phyloP scores from a whole-genome alignment of 92 coral and sea anemone species.

The Palythoa heliodiscus region DNA sequence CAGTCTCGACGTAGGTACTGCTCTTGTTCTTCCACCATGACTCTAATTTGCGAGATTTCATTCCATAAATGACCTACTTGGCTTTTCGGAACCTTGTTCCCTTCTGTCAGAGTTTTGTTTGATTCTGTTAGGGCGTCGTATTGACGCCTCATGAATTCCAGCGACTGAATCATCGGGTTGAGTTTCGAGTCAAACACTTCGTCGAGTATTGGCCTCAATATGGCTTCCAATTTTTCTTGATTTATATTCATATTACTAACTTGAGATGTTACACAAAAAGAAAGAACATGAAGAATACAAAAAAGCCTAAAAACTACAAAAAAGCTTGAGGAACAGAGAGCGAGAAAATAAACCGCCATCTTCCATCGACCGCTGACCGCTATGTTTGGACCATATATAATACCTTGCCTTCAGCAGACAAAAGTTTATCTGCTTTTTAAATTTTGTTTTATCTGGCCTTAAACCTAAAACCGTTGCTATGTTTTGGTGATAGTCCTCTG shows the following conservation, averaged over 20 bases:
- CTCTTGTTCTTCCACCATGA: slow-evolving; percentile 20
- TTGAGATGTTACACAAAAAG: background rate
- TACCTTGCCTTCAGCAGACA: too few relatives aligned
- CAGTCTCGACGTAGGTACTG: slow-evolving; percentile 23
- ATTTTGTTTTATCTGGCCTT: too few relatives aligned
- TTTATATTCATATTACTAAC: background rate
- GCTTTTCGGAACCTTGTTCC: slow-evolving; percentile 12
- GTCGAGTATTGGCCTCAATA: slow-evolving; percentile 8
- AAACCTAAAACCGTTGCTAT: too few relatives aligned
- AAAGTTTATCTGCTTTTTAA: too few relatives aligned
- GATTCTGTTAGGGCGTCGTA: slow-evolving; percentile 14
- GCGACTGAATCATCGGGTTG: slow-evolving; percentile 13
- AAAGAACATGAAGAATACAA: background rate
- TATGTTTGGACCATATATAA: too few relatives aligned
- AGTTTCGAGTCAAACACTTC: slow-evolving; percentile 20
- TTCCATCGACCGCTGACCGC: too few relatives aligned
- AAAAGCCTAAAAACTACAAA: too few relatives aligned
- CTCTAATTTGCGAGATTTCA: slow-evolving; percentile 22
- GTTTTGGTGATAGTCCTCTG: too few relatives aligned
- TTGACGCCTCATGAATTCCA: slow-evolving; percentile 19
- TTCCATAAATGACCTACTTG: slow-evolving; percentile 24
- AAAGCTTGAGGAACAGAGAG: too few relatives aligned
- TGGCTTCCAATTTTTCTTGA: background rate
- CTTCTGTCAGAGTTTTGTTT: slow-evolving; percentile 23
- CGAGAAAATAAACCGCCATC: too few relatives aligned